These are phyloP conservation scores for Kryptolebias marmoratus DNA, from an alignment of 2,113 vertebrate genomes.

Conservation along the genomic window DNA sequence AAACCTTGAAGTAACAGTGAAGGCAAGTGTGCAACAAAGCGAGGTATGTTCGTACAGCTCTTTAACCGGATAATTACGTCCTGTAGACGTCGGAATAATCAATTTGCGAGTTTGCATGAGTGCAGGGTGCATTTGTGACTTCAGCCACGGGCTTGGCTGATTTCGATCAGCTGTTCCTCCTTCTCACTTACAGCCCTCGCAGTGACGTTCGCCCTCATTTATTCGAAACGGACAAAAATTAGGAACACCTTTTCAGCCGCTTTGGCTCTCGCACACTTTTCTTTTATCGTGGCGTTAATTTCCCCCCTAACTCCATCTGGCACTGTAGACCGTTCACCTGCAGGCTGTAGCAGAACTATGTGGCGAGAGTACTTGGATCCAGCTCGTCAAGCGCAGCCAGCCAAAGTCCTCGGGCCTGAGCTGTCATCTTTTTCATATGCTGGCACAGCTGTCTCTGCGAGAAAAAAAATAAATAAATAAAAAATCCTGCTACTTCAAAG, in stretches of 20 bases:
- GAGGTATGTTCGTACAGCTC: background rate
- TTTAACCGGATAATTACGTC: no score
- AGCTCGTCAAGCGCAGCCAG: constrained; percentile 86
- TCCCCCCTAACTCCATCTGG: constrained; percentile 97
- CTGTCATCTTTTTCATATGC: constrained; percentile 90
- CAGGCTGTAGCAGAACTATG: constrained; percentile 92
- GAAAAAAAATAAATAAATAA: background rate
- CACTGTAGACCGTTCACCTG: constrained; percentile 99
- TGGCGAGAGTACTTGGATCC: constrained; percentile 62
- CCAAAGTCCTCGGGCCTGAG: constrained; percentile 92
- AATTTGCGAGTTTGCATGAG: background rate
- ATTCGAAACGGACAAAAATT: constrained; percentile 23
- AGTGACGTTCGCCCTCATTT: constrained; percentile 78
- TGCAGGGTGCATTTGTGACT: constrained; percentile 50
- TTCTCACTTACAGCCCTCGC: constrained; percentile 89
- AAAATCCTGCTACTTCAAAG: constrained; percentile 63
- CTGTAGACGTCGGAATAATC: background rate
- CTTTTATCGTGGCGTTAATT: constrained; percentile 97
- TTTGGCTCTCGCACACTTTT: constrained; percentile 81
- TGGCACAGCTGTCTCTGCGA: constrained; percentile 92
- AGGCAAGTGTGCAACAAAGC: background rate
- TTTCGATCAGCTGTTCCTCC: constrained; percentile 86
- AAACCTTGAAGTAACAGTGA: background rate
- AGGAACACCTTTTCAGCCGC: constrained; percentile 17
- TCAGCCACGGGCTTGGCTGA: constrained; percentile 85